phyloP scores from a whole-genome alignment of 2,888 invertebrate genomes.

The Autographa gamma region DNA sequence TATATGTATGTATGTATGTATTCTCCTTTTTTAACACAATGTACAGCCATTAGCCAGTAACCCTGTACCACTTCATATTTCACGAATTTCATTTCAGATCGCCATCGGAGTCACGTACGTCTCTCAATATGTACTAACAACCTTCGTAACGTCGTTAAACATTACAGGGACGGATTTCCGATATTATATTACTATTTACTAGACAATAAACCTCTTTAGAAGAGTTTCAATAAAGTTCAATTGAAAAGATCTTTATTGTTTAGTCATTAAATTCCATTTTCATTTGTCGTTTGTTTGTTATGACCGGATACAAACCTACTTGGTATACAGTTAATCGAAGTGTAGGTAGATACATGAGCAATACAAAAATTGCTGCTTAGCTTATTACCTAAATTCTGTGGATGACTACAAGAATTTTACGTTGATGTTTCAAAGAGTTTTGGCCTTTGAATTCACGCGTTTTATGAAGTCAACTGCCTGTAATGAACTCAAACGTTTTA shows the following conservation, averaged over 20 bases:
- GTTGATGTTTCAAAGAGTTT: neutral
- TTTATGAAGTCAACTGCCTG: neutral
- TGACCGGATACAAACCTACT: neutral
- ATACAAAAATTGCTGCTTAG: no score
- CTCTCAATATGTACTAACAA: slow-evolving; percentile 23
- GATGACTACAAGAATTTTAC: neutral
- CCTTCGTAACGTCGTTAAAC: slow-evolving; percentile 21
- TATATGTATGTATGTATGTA: no score
- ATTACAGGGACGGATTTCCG: slow-evolving; percentile 27
- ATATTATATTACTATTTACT: slow-evolving; percentile 9
- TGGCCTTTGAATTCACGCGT: neutral
- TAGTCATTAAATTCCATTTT: neutral
- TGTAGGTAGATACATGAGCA: no score
- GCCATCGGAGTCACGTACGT: slow-evolving; percentile 55
- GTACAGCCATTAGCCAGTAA: slow-evolving; percentile 44
- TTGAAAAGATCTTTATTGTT: neutral
- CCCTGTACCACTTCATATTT: slow-evolving; percentile 50
- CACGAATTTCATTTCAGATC: slow-evolving; percentile 50
- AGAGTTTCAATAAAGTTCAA: neutral
- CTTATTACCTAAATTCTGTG: neutral
- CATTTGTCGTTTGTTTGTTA: neutral
- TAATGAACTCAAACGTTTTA: neutral
- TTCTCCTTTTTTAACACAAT: no score
- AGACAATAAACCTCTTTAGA: slow-evolving; percentile 4
- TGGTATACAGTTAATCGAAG: no score